phyloP scores from a whole-genome alignment of 1,140 invertebrate species.

The Sitodiplosis mosellana region DNA sequence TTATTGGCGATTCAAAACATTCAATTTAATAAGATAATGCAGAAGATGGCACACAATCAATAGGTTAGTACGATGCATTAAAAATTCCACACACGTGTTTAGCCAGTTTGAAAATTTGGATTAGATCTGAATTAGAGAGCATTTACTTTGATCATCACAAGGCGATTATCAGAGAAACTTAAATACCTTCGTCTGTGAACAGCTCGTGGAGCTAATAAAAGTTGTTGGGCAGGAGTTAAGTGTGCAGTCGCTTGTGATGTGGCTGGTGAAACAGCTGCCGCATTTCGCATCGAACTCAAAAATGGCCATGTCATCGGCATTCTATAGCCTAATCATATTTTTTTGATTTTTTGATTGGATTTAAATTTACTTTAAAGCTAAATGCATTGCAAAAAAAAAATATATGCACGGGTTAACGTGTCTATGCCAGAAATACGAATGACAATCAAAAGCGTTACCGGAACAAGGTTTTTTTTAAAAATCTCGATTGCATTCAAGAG shows the following conservation, averaged over 20 bases:
- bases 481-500: no score
- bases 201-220: conserved; percentile 30
- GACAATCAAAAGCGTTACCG: neutral
- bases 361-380: neutral
- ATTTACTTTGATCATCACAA: neutral
- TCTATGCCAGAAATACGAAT: neutral
- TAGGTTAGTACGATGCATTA: neutral
- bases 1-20: no score
- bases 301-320: conserved; percentile 27
- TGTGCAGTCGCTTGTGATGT: conserved; percentile 28
- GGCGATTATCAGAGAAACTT: neutral
- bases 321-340: conserved; percentile 29
- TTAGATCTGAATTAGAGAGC: neutral
- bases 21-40: no score
- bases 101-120: neutral
- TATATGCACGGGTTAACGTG: neutral
- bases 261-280: conserved; percentile 30
- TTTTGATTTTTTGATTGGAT: neutral
- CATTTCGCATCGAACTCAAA: conserved; percentile 24
- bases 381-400: neutral
- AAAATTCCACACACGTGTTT: neutral
- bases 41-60: no score
- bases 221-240: conserved; percentile 23
- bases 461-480: neutral
- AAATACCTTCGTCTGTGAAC: conserved; percentile 29